These are phyloP conservation scores for Eurosta solidaginis DNA, from an alignment of 1,140 invertebrate genomes.

Conservation along the genomic window DNA sequence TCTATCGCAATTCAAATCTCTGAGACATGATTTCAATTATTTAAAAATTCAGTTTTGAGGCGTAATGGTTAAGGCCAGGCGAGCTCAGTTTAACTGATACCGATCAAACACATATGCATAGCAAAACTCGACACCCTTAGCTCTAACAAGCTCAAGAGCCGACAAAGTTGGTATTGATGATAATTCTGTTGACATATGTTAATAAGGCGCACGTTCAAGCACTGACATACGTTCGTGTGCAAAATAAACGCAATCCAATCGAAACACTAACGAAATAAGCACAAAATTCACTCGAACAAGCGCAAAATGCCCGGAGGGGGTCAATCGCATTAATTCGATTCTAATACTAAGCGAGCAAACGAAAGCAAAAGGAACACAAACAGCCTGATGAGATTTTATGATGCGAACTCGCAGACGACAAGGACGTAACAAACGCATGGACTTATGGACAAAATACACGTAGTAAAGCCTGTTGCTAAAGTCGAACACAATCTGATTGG, in stretches of 20 bases:
- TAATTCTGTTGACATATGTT: conserved; percentile 60
- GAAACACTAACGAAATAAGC: not conserved
- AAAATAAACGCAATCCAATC: not conserved
- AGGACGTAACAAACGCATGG: too few relatives aligned
- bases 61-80: too few relatives aligned
- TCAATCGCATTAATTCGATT: conserved; percentile 60
- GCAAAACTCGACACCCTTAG: not conserved
- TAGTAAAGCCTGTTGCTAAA: conserved; percentile 17
- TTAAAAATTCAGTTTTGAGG: too few relatives aligned
- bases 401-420: not conserved
- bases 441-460: too few relatives aligned
- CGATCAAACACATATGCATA: not conserved
- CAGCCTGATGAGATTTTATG: not conserved
- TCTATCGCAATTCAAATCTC: too few relatives aligned
- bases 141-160: not conserved
- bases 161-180: not conserved
- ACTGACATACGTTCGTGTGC: not conserved
- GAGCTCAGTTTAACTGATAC: too few relatives aligned
- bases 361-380: not conserved
- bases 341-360: conserved; percentile 44
- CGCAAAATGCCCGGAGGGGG: conserved; percentile 39
- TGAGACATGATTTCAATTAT: too few relatives aligned
- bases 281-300: not conserved
- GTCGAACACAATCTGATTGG: conserved; percentile 58
- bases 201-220: conserved; percentile 54